Conservation (phyloP, 2,113 vertebrate genomes). For the Pao palembangensis region DNA sequence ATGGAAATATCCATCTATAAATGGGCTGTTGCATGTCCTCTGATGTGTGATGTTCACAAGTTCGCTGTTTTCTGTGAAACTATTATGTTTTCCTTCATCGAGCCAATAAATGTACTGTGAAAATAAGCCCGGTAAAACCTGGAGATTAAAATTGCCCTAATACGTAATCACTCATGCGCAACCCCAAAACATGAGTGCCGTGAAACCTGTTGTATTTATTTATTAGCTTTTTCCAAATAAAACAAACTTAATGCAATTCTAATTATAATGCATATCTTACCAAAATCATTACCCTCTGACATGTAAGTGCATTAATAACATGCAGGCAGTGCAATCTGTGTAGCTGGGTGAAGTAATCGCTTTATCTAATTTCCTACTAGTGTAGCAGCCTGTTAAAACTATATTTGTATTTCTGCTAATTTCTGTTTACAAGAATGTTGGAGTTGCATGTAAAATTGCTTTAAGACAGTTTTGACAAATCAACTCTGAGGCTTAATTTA, state of each 20-base stretch:
- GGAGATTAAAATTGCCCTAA: conserved; percentile 2
- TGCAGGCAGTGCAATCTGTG: conserved; percentile 9
- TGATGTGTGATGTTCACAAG: conserved; percentile 9
- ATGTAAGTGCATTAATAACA: not conserved
- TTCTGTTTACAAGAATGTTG: conserved; percentile 32
- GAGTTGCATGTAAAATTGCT: conserved; percentile 14
- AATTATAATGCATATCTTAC: conserved; percentile 1
- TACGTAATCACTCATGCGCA: conserved; percentile 5
- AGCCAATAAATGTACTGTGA: not conserved
- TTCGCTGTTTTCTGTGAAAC: conserved; percentile 6
- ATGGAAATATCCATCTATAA: conserved; percentile 24
- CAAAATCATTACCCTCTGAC: conserved; percentile 6
- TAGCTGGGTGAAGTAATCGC: conserved; percentile 33
- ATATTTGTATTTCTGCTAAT: conserved; percentile 46
- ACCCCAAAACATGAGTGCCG: not conserved
- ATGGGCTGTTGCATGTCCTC: conserved; percentile 21
- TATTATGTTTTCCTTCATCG: conserved; percentile 11
- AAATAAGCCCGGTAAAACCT: conserved; percentile 1
- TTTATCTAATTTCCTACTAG: conserved; percentile 23
- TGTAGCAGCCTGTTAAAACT: conserved; percentile 31
- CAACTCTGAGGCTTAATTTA: conserved; percentile 17
- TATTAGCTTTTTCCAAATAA: not conserved
- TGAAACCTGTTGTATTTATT: not conserved
- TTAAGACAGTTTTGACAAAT: not conserved
- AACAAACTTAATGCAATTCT: conserved; percentile 6